These are phyloP conservation scores for Podargus strigoides DNA, from an alignment of 2,797 vertebrate species.

Conservation along the genomic window DNA sequence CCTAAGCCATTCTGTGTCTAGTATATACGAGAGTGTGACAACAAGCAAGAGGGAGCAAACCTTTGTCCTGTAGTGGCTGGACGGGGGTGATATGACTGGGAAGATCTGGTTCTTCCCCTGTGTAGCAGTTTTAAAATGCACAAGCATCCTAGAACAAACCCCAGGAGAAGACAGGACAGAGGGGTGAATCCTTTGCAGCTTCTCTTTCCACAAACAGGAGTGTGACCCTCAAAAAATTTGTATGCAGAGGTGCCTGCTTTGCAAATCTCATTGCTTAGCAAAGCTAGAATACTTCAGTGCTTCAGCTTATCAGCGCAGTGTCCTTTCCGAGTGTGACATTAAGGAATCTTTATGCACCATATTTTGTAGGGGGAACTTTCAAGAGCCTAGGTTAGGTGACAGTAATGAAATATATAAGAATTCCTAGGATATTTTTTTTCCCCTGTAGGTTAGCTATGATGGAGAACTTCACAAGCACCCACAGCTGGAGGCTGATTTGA, in stretches of 20 bases:
- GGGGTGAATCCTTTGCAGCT: background rate
- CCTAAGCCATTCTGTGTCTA: background rate
- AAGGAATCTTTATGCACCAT: background rate
- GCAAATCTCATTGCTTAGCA: background rate
- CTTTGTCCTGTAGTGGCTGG: background rate
- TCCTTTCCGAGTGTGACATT: background rate
- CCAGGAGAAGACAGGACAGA: background rate
- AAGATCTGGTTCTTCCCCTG: background rate
- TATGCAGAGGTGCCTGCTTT: background rate
- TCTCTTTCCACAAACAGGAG: background rate
- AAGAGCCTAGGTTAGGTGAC: background rate
- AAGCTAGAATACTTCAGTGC: background rate
- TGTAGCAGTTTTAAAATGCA: background rate
- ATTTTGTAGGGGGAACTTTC: background rate
- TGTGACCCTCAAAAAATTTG: background rate
- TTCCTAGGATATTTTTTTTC: background rate
- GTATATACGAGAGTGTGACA: background rate
- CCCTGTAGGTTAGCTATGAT: slow-evolving; percentile 82
- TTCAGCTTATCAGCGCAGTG: background rate
- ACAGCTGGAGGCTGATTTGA: slow-evolving; percentile 85
- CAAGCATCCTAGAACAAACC: background rate
- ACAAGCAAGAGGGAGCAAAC: background rate
- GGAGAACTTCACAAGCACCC: slow-evolving; percentile 89
- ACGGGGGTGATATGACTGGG: background rate
- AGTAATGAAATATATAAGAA: background rate